Percentiles rank a stretch among this genome's conserved stretches.
Conservation (phyloP, 2,888 invertebrate genomes). For the Brachypterus glaber region DNA sequence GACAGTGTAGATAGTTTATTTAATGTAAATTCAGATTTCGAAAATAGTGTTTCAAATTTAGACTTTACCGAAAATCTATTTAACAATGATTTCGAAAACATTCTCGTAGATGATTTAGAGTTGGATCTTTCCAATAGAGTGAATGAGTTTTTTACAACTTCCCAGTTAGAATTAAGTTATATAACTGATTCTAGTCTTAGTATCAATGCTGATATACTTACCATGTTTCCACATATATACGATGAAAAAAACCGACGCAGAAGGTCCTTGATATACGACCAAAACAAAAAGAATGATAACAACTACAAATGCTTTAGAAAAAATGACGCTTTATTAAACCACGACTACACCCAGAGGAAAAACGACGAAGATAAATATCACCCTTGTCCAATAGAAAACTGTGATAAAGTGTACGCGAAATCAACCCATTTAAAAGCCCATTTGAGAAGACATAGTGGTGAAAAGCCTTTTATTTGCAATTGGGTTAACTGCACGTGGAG, state of each 20-base stretch:
- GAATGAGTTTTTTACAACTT: conserved; percentile 26
- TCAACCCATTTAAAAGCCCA: conserved; percentile 86
- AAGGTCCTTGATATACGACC: conserved; percentile 38
- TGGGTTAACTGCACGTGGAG: conserved; percentile 77
- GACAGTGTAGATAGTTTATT: neutral
- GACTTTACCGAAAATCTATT: conserved; percentile 11
- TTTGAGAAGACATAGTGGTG: conserved; percentile 67
- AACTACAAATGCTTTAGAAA: conserved; percentile 11
- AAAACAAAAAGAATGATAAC: conserved; percentile 22
- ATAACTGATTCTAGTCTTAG: conserved; percentile 22
- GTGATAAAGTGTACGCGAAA: conserved; percentile 78
- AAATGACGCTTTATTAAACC: conserved; percentile 24
- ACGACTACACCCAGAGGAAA: conserved; percentile 34
- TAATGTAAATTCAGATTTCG: neutral
- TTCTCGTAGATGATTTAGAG: conserved; percentile 26
- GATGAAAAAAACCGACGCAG: conserved; percentile 37
- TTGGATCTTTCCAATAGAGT: conserved; percentile 22
- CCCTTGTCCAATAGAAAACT: conserved; percentile 60
- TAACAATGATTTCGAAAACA: conserved; percentile 21
- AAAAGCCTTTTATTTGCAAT: conserved; percentile 51
- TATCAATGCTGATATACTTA: conserved; percentile 28
- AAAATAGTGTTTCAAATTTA: neutral
- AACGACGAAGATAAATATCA: conserved; percentile 48
- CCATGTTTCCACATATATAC: conserved; percentile 37
- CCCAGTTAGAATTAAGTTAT: conserved; percentile 23